These are phyloP conservation scores for Seira musarum DNA, from an alignment of 2,888 invertebrate species.

Conservation along the genomic window DNA sequence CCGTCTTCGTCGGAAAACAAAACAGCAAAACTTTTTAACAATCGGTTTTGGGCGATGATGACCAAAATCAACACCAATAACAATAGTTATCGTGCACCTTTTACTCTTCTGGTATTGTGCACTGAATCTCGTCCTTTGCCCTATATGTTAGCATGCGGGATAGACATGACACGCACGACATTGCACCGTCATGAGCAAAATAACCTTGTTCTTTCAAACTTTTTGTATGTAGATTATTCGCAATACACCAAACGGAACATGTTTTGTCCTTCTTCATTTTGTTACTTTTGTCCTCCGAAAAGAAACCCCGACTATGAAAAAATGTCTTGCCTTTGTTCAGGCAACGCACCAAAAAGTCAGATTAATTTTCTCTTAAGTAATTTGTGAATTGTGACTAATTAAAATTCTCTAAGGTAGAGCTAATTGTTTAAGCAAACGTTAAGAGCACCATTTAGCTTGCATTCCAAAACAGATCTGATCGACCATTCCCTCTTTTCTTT, in stretches of 20 bases:
- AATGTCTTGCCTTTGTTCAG: no score
- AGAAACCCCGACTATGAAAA: no score
- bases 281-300: neutral
- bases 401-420: no score
- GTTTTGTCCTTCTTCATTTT: neutral
- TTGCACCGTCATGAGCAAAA: neutral
- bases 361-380: no score
- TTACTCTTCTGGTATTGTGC: neutral
- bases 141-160: constrained; percentile 2
- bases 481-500: neutral
- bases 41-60: constrained; percentile 4
- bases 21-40: constrained; percentile 3
- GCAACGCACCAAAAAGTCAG: no score
- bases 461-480: constrained; percentile 4
- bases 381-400: no score
- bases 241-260: constrained; percentile 5
- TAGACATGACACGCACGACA: constrained; percentile 15
- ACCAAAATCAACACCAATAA: constrained; percentile 9
- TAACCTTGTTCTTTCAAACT: constrained; percentile 7
- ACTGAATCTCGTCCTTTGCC: neutral
- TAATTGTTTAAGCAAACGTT: no score
- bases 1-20: neutral
- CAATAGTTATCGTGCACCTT: constrained; percentile 12
- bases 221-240: neutral
- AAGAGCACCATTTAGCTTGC: neutral